Base-by-base conservation (phyloP, 2,113 vertebrate genomes). In the Protomyctophum bolini region DNA sequence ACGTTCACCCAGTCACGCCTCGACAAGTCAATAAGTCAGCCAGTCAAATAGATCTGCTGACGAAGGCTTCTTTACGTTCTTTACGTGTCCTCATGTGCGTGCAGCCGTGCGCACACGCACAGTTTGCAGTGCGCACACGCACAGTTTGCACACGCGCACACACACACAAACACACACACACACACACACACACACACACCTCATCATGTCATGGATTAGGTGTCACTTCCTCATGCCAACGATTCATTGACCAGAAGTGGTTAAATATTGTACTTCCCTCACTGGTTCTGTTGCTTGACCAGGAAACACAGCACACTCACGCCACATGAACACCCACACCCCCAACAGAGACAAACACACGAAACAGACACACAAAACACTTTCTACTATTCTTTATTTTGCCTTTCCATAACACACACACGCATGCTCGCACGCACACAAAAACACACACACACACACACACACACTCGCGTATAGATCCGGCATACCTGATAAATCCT, bases 41-140 rank as follows among this genome's bases (percentile, higher is more conserved):
- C 80, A 80, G 83, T 78, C 70, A 78, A 83, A 63, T 73, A 75
- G 69, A 86, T 78, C 84, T 81, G 88, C 85, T 88, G 87, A 88
- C 58, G 58, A 78, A 77, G 63, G 60, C 80, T 70, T 67, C 46
- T 49, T 56, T 54, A 41, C 33, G 33, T 6, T 6, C n/a, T n/a
- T n/a, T n/a, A n/a, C n/a, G 5, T 41, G 33, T 41, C 33, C 33
- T 41, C 5, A 6, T 41, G 33, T 6, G 33, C 3, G 33, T 41
- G 33, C 33, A 41, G 33, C 33, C 33, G 33, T 41, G 33, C 33
- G 33, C 33, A 4, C 50, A 47, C 33, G 1, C 21, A 21, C 21
- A 21, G n/a, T n/a, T n/a, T n/a, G n/a, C 21, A 21, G n/a, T n/a
- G n/a, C n/a, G n/a, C n/a, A 21, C 21, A 21, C 21, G 2, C 21